Conservation (phyloP, 2,888 invertebrate species). For the Agrochola litura region DNA sequence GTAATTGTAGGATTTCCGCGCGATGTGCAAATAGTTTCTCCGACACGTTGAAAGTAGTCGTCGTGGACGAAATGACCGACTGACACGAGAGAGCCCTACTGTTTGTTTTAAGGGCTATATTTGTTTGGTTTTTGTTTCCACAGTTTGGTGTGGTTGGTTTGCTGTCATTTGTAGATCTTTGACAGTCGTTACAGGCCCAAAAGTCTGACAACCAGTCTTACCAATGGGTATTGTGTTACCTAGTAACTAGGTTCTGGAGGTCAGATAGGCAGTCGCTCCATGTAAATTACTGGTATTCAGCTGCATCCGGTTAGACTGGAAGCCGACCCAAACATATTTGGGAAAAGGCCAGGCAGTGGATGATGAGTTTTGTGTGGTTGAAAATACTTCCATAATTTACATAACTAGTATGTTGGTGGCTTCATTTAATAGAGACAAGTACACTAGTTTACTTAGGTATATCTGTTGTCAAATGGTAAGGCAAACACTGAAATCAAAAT, state of each 20-base stretch:
- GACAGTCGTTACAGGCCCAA: no score
- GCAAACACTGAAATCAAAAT: background rate
- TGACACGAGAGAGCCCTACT: constrained; percentile 44
- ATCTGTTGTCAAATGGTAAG: background rate
- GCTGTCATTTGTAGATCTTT: no score
- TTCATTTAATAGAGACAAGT: background rate
- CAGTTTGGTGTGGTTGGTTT: background rate
- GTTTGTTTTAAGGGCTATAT: constrained; percentile 31
- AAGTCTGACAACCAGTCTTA: no score
- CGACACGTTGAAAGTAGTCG: constrained; percentile 51
- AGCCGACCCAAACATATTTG: no score
- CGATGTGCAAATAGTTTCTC: constrained; percentile 62
- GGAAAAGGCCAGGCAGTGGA: no score
- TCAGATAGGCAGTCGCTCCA: no score
- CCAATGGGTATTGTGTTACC: no score
- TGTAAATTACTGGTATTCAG: no score
- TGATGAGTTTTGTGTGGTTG: background rate
- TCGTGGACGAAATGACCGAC: constrained; percentile 47
- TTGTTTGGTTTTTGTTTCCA: background rate
- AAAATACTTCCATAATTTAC: background rate
- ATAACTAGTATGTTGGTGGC: background rate
- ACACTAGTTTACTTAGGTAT: background rate
- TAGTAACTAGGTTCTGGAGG: no score
- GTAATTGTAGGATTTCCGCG: constrained; percentile 79
- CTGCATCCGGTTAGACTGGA: no score